These are phyloP conservation scores for Nycticryphes semicollaris DNA, from an alignment of 2,113 vertebrate species.

Conservation along the genomic window DNA sequence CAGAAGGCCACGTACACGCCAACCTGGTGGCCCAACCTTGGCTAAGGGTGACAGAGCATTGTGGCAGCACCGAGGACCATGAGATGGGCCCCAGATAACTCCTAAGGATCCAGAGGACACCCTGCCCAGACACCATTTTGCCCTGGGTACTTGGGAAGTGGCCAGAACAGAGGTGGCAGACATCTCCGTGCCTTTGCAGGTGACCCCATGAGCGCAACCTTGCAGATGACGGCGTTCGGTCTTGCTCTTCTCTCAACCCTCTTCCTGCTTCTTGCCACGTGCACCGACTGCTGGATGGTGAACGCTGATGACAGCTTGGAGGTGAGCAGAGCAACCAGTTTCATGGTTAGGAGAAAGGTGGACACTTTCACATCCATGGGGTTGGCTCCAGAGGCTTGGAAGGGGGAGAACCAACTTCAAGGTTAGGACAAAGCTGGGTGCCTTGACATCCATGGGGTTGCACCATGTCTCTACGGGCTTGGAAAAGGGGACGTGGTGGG, in stretches of 20 bases:
- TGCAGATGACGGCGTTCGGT: conserved; percentile 52
- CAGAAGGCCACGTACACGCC: too few species aligned
- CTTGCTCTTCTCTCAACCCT: conserved; percentile 66
- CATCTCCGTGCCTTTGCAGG: not conserved
- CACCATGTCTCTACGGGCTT: not conserved
- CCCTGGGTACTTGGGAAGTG: not conserved
- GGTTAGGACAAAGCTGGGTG: not conserved
- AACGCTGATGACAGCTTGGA: conserved; percentile 78
- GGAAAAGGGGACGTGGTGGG: not conserved
- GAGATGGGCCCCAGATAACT: not conserved
- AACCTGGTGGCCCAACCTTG: not conserved
- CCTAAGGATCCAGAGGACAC: not conserved
- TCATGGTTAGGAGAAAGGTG: not conserved
- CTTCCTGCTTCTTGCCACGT: conserved; percentile 73
- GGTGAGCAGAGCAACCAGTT: conserved; percentile 48
- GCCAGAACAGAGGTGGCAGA: not conserved
- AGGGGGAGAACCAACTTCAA: not conserved
- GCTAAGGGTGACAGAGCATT: not conserved
- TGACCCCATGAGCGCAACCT: conserved; percentile 38
- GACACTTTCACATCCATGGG: not conserved
- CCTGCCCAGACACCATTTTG: not conserved
- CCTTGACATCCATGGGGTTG: not conserved
- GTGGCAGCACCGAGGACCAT: not conserved
- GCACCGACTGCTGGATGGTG: conserved; percentile 80
- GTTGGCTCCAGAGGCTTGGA: not conserved